Percentiles rank a stretch among this genome's conserved stretches.
These are phyloP conservation scores for Antitype chi DNA, from an alignment of 2,888 invertebrate species.

Conservation along the genomic window DNA sequence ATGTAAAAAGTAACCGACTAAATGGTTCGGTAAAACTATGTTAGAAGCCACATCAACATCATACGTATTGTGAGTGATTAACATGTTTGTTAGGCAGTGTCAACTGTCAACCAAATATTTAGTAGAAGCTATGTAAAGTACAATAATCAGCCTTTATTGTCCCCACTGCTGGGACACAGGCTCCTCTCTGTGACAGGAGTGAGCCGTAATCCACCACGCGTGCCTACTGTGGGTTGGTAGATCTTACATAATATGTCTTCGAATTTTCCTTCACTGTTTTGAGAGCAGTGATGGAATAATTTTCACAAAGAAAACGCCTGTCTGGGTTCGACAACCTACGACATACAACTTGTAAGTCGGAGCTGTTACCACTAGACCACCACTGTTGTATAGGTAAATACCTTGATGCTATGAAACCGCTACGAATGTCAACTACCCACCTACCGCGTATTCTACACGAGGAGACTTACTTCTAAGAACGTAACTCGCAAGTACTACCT, in stretches of 20 bases:
- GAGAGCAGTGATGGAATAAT: too few species aligned
- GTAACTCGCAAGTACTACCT: not conserved
- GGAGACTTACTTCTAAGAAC: not conserved
- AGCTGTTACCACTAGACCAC: too few species aligned
- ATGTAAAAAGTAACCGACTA: not conserved
- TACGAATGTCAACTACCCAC: not conserved
- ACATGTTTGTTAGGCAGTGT: not conserved
- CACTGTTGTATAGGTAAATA: not conserved
- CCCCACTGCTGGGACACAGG: too few species aligned
- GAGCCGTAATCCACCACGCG: too few species aligned
- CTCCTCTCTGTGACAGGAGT: too few species aligned
- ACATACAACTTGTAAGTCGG: too few species aligned
- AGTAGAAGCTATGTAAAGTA: not conserved
- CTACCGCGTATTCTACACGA: not conserved
- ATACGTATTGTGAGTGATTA: not conserved
- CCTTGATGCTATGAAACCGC: not conserved
- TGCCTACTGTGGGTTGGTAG: too few species aligned
- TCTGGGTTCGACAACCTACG: too few species aligned
- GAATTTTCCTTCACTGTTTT: too few species aligned
- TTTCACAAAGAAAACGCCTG: too few species aligned
- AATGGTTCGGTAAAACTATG: not conserved
- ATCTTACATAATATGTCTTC: too few species aligned
- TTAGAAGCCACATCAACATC: not conserved
- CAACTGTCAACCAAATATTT: not conserved
- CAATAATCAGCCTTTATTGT: too few species aligned